A percentile compares a stretch with the other conserved stretches of the same genome.
Conservation (phyloP, 2,888 invertebrate genomes). For the Dioctria linearis region DNA sequence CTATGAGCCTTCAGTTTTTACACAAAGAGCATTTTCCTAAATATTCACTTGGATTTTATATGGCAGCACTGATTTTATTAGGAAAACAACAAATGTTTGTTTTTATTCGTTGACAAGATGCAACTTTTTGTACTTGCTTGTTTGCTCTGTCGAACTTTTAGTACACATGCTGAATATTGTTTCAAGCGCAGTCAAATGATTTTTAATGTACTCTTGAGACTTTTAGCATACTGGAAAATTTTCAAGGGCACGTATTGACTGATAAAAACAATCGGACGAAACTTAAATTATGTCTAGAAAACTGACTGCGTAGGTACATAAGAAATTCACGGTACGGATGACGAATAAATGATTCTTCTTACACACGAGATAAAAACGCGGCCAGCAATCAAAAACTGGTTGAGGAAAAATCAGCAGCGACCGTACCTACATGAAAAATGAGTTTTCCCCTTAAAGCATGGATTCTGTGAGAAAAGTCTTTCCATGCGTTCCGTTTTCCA, state of each 20-base stretch:
- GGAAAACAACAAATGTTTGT: slow-evolving; percentile 6
- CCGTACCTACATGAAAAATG: slow-evolving; percentile 55
- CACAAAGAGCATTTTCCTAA: background rate
- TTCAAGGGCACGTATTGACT: slow-evolving; percentile 42
- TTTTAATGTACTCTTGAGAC: background rate
- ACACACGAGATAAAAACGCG: slow-evolving; percentile 56
- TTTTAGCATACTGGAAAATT: slow-evolving; percentile 3
- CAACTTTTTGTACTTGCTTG: background rate
- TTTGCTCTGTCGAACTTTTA: background rate
- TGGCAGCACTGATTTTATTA: slow-evolving; percentile 3
- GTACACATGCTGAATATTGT: background rate
- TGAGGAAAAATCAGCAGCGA: slow-evolving; percentile 54
- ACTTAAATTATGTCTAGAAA: background rate
- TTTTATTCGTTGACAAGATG: background rate
- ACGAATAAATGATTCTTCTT: slow-evolving; percentile 5
- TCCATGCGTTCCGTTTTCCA: slow-evolving; percentile 51
- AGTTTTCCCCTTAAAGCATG: slow-evolving; percentile 57
- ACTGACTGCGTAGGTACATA: background rate
- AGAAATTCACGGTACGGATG: background rate
- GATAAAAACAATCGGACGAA: background rate
- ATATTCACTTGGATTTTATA: background rate
- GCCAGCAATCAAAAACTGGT: slow-evolving; percentile 58
- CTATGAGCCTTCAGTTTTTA: background rate
- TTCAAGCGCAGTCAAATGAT: background rate
- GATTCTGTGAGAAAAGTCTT: slow-evolving; percentile 55